Percentiles rank a stretch among this genome's conserved stretches.
phyloP scores from a whole-genome alignment of 2,797 vertebrate species.

The Loris lydekkerianus region DNA sequence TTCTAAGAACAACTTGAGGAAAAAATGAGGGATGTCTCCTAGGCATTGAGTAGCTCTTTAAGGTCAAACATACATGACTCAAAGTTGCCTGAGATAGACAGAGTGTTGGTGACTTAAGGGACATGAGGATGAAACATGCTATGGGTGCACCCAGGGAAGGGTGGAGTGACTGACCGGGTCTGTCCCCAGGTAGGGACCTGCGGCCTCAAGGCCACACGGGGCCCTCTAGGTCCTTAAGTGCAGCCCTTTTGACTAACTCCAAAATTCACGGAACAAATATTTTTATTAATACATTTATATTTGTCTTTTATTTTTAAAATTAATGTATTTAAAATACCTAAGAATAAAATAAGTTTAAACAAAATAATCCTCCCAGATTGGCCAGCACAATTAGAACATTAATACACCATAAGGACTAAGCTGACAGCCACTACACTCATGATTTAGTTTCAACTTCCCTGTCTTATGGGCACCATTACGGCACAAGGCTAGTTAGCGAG shows the following conservation, averaged over 20 bases:
- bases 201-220: neutral
- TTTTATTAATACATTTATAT: neutral
- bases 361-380: neutral
- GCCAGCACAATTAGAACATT: neutral
- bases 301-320: neutral
- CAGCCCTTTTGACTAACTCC: too few relatives aligned
- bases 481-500: neutral
- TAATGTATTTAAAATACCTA: neutral
- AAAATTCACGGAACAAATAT: neutral
- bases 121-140: neutral
- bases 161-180: neutral
- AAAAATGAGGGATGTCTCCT: neutral
- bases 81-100: neutral
- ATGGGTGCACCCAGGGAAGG: neutral
- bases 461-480: neutral
- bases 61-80: constrained; percentile 37
- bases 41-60: neutral
- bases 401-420: neutral
- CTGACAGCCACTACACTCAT: neutral
- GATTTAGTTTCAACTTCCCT: neutral
- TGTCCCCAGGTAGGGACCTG: neutral
- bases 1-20: constrained; percentile 50
- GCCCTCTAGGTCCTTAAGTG: neutral
- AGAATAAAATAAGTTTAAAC: neutral
- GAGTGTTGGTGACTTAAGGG: neutral